Evolutionary conservation across 2,113 vertebrate species (phyloP).

Genomic region (Peromyscus californicus): DNA sequence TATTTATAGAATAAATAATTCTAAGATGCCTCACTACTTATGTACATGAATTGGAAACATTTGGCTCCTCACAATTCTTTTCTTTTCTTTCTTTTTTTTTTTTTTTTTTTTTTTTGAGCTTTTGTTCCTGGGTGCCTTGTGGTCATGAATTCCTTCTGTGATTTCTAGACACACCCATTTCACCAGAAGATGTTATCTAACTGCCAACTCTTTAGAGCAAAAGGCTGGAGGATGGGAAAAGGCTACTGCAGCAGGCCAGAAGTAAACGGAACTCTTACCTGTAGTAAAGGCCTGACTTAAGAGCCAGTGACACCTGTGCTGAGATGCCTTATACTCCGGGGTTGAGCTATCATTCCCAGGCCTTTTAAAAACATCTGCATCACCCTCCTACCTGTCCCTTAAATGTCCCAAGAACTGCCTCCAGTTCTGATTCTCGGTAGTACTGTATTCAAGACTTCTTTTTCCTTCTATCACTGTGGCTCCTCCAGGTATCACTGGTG

Average conservation of each 20-base stretch:
- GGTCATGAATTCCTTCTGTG: neutral
- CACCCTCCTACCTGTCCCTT: neutral
- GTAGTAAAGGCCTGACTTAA: neutral
- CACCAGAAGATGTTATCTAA: neutral
- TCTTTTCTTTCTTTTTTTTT: too few relatives aligned
- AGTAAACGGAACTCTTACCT: neutral
- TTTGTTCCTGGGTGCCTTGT: neutral
- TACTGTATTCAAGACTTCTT: neutral
- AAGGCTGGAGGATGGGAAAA: neutral
- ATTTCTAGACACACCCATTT: neutral
- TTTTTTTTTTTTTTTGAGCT: neutral
- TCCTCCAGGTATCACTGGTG: neutral
- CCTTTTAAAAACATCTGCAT: neutral
- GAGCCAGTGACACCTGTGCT: neutral
- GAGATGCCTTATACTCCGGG: too few relatives aligned
- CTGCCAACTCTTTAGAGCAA: neutral
- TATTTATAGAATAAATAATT: neutral
- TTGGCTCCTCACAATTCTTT: too few relatives aligned
- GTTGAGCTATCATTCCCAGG: neutral
- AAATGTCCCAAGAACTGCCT: neutral
- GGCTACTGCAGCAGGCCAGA: too few relatives aligned
- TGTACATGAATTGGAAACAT: neutral
- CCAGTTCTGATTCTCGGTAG: neutral
- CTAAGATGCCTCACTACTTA: neutral
- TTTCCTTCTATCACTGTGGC: neutral